Evolutionary conservation across 1,140 invertebrate genomes (phyloP).

Genomic region (Microplitis demolitor): DNA sequence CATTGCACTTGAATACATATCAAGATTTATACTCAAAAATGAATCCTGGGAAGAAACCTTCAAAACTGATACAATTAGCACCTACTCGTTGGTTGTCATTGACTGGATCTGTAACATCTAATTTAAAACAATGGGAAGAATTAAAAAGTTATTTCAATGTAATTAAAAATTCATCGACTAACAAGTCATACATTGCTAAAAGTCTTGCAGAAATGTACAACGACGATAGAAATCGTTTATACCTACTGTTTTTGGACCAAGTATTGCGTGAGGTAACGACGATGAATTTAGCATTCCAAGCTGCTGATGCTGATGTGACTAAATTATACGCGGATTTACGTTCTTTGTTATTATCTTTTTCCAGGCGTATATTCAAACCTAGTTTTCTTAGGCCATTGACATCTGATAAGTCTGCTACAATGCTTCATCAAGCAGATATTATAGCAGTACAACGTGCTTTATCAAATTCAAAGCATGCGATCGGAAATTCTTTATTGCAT

Average conservation of each 20-base stretch:
- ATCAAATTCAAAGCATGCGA: conserved; percentile 5
- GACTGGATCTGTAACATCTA: conserved; percentile 38
- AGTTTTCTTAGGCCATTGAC: conserved; percentile 18
- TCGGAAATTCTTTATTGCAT: neutral
- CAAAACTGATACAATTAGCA: conserved; percentile 46
- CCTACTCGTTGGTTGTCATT: conserved; percentile 50
- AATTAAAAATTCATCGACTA: conserved; percentile 7
- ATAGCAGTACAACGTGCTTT: conserved; percentile 2
- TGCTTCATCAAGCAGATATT: conserved; percentile 4
- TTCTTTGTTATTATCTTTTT: conserved; percentile 26
- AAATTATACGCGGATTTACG: conserved; percentile 32
- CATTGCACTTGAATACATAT: neutral
- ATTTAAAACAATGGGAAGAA: conserved; percentile 49
- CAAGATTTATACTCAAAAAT: neutral
- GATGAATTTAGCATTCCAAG: conserved; percentile 38
- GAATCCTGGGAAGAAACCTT: conserved; percentile 41
- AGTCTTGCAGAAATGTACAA: conserved; percentile 35
- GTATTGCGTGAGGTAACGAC: conserved; percentile 33
- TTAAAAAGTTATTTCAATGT: conserved; percentile 43
- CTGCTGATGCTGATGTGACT: conserved; percentile 33
- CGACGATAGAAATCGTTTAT: conserved; percentile 33
- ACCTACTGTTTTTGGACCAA: conserved; percentile 30
- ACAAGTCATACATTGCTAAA: conserved; percentile 38
- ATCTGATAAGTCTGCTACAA: too few relatives aligned
- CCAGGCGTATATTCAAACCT: conserved; percentile 33